Percentiles rank a stretch among this genome's conserved stretches.
These are phyloP conservation scores for Eulemur macaco DNA, from an alignment of 2,113 vertebrate genomes.

Conservation along the genomic window DNA sequence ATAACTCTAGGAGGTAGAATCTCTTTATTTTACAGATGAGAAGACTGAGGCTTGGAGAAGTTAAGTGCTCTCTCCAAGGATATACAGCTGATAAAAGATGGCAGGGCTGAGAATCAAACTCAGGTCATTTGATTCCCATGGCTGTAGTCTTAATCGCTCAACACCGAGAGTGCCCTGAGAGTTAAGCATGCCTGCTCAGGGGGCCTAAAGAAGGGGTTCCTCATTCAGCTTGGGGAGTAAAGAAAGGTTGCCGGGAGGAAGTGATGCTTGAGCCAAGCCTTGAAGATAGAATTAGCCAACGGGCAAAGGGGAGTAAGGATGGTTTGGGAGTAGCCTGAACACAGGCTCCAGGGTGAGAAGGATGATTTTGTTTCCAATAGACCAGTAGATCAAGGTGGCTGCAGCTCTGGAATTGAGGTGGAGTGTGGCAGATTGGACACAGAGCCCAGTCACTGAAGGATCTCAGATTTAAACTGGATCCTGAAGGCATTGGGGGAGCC, in stretches of 20 bases:
- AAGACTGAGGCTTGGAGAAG: not conserved
- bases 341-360: not conserved
- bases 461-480: not conserved
- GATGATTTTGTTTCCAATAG: not conserved
- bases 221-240: not conserved
- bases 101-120: not conserved
- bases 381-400: not conserved
- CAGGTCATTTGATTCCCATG: not conserved
- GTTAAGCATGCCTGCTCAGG: not conserved
- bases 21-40: conserved; percentile 12
- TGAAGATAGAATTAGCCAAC: not conserved
- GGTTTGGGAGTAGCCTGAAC: not conserved
- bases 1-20: not conserved
- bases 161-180: not conserved
- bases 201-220: not conserved
- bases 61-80: not conserved
- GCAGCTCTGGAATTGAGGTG: not conserved
- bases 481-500: not conserved
- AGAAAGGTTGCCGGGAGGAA: not conserved
- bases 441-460: not conserved
- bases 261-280: not conserved
- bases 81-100: not conserved
- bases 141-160: not conserved
- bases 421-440: not conserved
- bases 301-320: not conserved